These are phyloP conservation scores for Stegodyphus dumicola DNA, from an alignment of 1,140 invertebrate genomes.

Conservation along the genomic window DNA sequence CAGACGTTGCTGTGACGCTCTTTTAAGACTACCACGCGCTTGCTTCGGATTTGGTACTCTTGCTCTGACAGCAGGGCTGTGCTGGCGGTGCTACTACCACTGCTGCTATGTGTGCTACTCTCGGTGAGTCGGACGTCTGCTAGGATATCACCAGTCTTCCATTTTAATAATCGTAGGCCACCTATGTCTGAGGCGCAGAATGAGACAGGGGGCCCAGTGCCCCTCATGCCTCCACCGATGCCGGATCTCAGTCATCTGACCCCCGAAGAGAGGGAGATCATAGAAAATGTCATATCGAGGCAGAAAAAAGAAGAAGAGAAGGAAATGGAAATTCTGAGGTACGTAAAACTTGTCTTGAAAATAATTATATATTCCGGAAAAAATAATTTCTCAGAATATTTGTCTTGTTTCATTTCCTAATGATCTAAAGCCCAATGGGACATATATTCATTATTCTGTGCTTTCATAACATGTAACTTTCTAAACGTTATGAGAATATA, in stretches of 20 bases:
- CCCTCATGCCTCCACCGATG: conserved; percentile 22
- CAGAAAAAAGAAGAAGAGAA: conserved; percentile 97
- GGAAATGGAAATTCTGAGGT: conserved; percentile 96
- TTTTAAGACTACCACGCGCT: neutral
- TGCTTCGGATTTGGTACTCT: neutral
- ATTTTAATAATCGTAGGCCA: conserved; percentile 7
- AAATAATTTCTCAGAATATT: no score
- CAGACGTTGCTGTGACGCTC: conserved; percentile 8
- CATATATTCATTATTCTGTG: no score
- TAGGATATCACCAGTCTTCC: conserved; percentile 32
- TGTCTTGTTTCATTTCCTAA: no score
- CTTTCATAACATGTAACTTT: no score
- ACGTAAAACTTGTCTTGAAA: conserved; percentile 65
- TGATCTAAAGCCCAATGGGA: no score
- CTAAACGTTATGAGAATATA: no score
- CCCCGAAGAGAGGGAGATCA: conserved; percentile 96
- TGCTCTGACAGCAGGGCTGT: conserved; percentile 3
- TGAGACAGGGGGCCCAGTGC: conserved; percentile 25
- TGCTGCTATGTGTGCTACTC: conserved; percentile 29
- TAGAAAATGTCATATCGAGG: conserved; percentile 94
- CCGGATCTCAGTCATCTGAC: conserved; percentile 98
- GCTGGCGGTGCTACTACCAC: conserved; percentile 37
- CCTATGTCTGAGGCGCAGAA: conserved; percentile 28
- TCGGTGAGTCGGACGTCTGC: conserved; percentile 14
- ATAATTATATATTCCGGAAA: no score